These are phyloP conservation scores for Leiothrix lutea DNA, from an alignment of 2,113 vertebrate species.

Conservation along the genomic window DNA sequence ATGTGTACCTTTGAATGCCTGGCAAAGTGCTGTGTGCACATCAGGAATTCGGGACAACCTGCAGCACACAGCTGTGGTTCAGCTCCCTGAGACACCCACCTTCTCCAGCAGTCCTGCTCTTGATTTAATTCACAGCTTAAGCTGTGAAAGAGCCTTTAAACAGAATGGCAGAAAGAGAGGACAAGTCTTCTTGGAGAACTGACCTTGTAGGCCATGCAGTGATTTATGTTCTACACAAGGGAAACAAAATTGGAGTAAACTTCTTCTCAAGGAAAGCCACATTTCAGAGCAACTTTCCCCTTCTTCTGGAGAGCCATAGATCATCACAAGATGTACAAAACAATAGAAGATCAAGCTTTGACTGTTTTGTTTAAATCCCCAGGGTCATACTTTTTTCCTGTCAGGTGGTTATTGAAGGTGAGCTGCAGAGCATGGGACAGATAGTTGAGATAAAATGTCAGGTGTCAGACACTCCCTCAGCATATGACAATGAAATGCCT, in stretches of 20 bases:
- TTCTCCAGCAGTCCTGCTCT: not conserved
- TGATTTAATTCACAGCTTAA: not conserved
- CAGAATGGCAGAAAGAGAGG: not conserved
- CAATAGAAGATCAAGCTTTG: not conserved
- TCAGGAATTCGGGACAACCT: accelerated
- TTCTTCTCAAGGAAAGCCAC: not conserved
- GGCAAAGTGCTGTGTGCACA: not conserved
- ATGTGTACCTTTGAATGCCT: not conserved
- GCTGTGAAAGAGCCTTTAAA: not conserved
- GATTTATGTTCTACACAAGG: not conserved
- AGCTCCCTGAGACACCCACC: accelerated
- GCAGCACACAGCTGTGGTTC: accelerated
- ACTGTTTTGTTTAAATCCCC: not conserved
- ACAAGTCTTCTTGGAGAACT: not conserved
- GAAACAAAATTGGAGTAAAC: not conserved
- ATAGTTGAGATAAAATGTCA: not conserved
- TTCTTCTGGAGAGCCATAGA: not conserved
- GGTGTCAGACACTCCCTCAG: not conserved
- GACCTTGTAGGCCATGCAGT: not conserved
- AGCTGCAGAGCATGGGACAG: not conserved
- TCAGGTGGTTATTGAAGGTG: not conserved
- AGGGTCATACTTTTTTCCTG: not conserved
- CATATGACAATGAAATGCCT: not conserved
- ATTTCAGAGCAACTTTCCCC: not conserved
- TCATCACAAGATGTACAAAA: not conserved